phyloP scores from a whole-genome alignment of 2,888 invertebrate genomes.

The Belgica antarctica region DNA sequence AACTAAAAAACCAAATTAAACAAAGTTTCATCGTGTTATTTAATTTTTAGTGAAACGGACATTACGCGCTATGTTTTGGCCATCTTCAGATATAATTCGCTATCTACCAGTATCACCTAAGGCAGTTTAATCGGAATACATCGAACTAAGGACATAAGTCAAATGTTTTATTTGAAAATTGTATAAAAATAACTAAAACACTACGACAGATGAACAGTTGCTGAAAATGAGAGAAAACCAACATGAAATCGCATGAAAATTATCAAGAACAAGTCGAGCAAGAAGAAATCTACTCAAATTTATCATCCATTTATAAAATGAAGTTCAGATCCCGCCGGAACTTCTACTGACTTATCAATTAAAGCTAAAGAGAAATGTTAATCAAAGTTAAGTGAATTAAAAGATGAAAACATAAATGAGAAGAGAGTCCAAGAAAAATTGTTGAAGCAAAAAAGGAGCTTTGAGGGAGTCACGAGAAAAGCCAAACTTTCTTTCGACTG shows the following conservation, averaged over 20 bases:
- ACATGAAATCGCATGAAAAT: background rate
- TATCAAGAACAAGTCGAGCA: conserved; percentile 8
- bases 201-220: too few species aligned
- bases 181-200: background rate
- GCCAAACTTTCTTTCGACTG: conserved; percentile 4
- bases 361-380: background rate
- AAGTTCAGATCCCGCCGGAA: too few species aligned
- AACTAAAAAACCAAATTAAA: too few species aligned
- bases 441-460: too few species aligned
- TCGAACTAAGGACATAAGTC: conserved; percentile 31
- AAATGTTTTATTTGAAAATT: background rate
- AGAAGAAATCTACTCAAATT: conserved; percentile 9
- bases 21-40: too few species aligned
- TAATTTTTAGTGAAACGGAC: conserved; percentile 54
- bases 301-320: conserved; percentile 1
- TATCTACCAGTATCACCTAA: conserved; percentile 56
- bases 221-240: background rate
- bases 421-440: background rate
- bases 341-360: too few species aligned
- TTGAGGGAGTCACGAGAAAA: background rate
- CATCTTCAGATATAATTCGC: conserved; percentile 56
- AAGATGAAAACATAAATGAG: background rate
- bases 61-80: conserved; percentile 55
- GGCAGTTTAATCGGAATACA: conserved; percentile 49
- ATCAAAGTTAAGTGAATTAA: background rate